Conservation (phyloP, 2,888 invertebrate genomes). For the Phlogophora meticulosa region DNA sequence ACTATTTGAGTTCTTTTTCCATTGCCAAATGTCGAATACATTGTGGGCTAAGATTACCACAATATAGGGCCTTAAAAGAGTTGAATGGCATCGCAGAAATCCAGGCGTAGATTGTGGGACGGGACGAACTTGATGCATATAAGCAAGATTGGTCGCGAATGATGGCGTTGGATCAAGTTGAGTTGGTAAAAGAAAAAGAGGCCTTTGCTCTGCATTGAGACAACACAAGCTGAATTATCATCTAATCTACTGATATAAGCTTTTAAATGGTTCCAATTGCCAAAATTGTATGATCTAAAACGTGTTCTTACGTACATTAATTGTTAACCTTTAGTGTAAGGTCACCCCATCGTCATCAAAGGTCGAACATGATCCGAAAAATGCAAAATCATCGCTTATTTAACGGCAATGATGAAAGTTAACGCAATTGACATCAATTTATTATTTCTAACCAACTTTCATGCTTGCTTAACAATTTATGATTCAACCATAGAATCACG, state of each 20-base stretch:
- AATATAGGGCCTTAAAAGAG: too few relatives aligned
- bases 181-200: too few relatives aligned
- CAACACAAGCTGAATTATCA: background rate
- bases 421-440: conserved; percentile 37
- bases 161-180: too few relatives aligned
- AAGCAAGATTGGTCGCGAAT: too few relatives aligned
- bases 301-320: too few relatives aligned
- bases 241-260: background rate
- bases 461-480: conserved; percentile 15
- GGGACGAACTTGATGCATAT: too few relatives aligned
- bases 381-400: conserved; percentile 11
- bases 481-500: background rate
- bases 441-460: background rate
- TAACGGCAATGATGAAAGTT: conserved; percentile 7
- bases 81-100: too few relatives aligned
- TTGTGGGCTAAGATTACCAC: too few relatives aligned
- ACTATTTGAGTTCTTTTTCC: too few relatives aligned
- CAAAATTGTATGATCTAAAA: background rate
- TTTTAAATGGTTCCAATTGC: background rate
- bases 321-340: background rate
- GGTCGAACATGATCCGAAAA: background rate
- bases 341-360: too few relatives aligned
- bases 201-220: background rate
- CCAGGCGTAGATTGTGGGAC: too few relatives aligned
- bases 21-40: too few relatives aligned